Percentiles rank a stretch among this genome's conserved stretches.
These are phyloP conservation scores for Microcebus griseorufus DNA, from an alignment of 2,113 vertebrate species.

Conservation along the genomic window DNA sequence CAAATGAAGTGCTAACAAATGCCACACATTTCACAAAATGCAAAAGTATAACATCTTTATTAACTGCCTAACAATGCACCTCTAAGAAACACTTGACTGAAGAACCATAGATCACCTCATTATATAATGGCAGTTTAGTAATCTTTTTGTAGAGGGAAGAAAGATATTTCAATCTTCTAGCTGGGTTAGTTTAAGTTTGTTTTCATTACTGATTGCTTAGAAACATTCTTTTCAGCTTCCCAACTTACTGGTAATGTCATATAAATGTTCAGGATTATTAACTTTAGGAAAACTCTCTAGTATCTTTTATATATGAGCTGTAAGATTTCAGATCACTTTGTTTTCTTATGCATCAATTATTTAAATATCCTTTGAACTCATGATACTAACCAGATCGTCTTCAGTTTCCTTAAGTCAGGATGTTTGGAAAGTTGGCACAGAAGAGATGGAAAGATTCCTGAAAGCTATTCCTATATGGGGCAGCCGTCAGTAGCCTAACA, in stretches of 20 bases:
- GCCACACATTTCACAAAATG: neutral
- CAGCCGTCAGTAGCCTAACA: neutral
- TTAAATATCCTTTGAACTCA: neutral
- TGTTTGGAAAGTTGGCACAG: neutral
- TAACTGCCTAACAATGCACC: neutral
- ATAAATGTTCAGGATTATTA: constrained; percentile 6
- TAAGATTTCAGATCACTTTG: constrained; percentile 6
- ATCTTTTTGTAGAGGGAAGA: neutral
- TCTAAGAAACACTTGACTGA: neutral
- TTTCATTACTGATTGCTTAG: constrained; percentile 18
- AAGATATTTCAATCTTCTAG: neutral
- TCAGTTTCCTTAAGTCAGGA: neutral
- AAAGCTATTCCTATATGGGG: neutral
- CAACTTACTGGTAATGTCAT: neutral
- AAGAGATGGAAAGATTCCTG: neutral
- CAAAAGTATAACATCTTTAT: neutral
- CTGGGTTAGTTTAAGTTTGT: neutral
- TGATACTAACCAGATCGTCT: neutral
- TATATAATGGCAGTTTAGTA: neutral
- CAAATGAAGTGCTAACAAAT: neutral
- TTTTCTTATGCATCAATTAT: neutral
- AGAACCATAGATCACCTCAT: neutral
- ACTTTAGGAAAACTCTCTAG: constrained; percentile 4
- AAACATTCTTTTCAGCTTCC: neutral
- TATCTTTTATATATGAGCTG: neutral